Base-by-base conservation (phyloP, 2,113 vertebrate genomes). In the Sturnus vulgaris region DNA sequence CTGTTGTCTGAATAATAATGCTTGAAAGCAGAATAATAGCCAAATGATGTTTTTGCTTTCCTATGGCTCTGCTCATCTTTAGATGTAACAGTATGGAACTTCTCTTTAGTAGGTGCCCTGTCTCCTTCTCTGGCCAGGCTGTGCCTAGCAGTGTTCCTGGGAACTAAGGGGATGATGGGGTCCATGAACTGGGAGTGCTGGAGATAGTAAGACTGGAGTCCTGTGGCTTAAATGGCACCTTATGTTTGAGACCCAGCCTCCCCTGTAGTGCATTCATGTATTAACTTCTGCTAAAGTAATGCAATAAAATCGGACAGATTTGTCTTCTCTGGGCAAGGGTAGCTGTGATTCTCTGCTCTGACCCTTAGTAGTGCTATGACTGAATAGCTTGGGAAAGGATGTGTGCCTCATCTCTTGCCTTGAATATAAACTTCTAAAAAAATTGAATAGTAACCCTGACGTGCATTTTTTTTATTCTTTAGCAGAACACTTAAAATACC, bases 151-250 rank as follows among this genome's bases (percentile, higher is more conserved):
- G 11, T 28, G 40, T 22, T 63, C 14, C 23, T 0, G 1, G 35
- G 9, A 59, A 0, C 53, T 23, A 1, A 15, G 4, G 7, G 21
- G 56, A 15, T 0, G 0, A 4, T 56, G 52, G 17, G 12, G 1
- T 31, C n/a, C 9, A 4, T 5, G 56, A 17, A 33, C 3, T 27
- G 65, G 18, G 47, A 46, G 33, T 9, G 11, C 37, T 57, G 30
- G n/a, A 19, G 23, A 22, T 5, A 11, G 22, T 3, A 46, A 61
- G 15, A 17, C 20, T 1, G 0, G 7, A 55, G 10, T 22, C 11
- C 12, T 44, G 31, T 7, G 42, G 8, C 24, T 50, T 35, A 42
- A 37, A 13, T 21, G 35, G 15, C 18, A 30, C 25, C 21, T 63
- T 33, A 0, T 0, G 1, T 68, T 60, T 65, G 42, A 47, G 55